phyloP scores from a whole-genome alignment of 1,140 invertebrate species.

The Lepidurus couesii region DNA sequence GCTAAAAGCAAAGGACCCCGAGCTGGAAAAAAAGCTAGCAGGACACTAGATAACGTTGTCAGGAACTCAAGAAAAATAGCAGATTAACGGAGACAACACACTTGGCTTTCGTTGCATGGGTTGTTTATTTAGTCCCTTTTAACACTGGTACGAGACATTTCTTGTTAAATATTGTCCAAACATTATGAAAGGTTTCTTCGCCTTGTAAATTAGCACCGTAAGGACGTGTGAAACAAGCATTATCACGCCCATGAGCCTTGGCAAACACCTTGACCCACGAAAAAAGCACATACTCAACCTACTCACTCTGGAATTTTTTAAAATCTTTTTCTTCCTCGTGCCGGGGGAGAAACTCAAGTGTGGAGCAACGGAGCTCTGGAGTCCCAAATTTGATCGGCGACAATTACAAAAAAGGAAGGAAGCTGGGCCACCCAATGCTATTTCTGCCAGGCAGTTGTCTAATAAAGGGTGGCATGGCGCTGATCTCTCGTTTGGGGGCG shows the following conservation, averaged over 20 bases:
- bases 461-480: background rate
- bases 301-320: background rate
- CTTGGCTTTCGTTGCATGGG: too few relatives aligned
- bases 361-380: background rate
- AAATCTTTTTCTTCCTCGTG: background rate
- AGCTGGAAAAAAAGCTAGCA: too few relatives aligned
- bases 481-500: background rate
- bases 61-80: too few relatives aligned
- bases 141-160: background rate
- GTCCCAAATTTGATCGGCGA: background rate
- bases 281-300: background rate
- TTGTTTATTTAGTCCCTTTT: background rate
- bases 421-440: background rate
- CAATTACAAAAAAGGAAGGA: background rate
- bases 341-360: background rate
- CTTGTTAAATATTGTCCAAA: background rate
- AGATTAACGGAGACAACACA: too few relatives aligned
- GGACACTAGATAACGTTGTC: too few relatives aligned
- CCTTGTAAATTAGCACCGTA: background rate
- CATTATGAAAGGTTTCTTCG: background rate
- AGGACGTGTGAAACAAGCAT: background rate
- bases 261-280: background rate
- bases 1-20: too few relatives aligned
- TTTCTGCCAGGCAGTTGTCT: background rate
- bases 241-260: conserved; percentile 6